Conservation (phyloP, 23 tunicate genomes). For the Pegea sp. region DNA sequence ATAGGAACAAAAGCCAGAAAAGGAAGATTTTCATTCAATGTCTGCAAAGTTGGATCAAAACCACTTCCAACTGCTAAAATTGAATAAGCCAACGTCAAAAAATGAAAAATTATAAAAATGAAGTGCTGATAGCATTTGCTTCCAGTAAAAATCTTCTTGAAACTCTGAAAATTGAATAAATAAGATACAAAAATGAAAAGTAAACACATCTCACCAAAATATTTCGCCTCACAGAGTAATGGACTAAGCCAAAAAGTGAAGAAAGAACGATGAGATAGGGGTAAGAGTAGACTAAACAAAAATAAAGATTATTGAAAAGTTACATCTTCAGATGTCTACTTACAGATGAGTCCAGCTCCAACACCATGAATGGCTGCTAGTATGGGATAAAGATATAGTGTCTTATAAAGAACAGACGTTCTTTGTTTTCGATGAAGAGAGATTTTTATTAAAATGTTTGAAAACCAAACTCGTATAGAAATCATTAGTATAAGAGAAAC, state of each 20-base stretch:
- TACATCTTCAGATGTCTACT: no score
- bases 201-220: constrained; percentile 10
- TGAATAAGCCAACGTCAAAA: constrained; percentile 4
- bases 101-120: constrained; percentile 21
- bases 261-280: constrained; percentile 27
- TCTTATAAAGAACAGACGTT: constrained; percentile 9
- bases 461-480: constrained; percentile 1
- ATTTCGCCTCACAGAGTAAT: constrained; percentile 16
- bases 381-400: constrained; percentile 61
- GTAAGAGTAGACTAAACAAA: constrained; percentile 26
- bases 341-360: constrained; percentile 48
- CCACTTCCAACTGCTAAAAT: constrained; percentile 12
- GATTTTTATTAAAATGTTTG: not conserved
- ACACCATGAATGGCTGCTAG: constrained; percentile 33
- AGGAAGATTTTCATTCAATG: constrained; percentile 3
- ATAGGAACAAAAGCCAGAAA: constrained; percentile 15
- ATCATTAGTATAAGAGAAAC: constrained; percentile 12
- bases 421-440: not conserved
- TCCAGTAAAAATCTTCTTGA: constrained; percentile 2
- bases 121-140: constrained; percentile 4
- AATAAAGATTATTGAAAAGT: no score
- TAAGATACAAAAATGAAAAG: no score
- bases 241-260: constrained; percentile 13
- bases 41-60: not conserved
- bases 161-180: constrained; percentile 7